Conservation (phyloP, 2,888 invertebrate genomes). For the Allacma fusca region DNA sequence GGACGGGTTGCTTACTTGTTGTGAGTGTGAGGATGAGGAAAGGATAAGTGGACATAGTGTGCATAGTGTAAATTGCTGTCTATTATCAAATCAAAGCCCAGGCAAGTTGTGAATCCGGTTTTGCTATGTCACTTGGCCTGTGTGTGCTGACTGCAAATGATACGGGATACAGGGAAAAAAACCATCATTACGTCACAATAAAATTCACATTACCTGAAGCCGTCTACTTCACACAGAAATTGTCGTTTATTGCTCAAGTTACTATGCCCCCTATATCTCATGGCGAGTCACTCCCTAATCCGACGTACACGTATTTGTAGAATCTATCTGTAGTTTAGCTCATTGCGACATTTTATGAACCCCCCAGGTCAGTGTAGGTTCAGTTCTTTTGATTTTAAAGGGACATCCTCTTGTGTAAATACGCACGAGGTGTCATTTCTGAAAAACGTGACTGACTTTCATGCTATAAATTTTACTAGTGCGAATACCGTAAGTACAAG, state of each 20-base stretch:
- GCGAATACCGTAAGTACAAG: too few relatives aligned
- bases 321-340: too few relatives aligned
- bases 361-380: too few relatives aligned
- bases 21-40: not conserved
- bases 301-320: too few relatives aligned
- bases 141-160: conserved; percentile 12
- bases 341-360: too few relatives aligned
- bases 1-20: not conserved
- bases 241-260: not conserved
- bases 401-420: too few relatives aligned
- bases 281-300: not conserved
- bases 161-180: conserved; percentile 7
- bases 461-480: too few relatives aligned
- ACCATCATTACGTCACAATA: not conserved
- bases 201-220: not conserved
- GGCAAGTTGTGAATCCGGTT: conserved; percentile 11
- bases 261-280: not conserved
- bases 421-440: too few relatives aligned
- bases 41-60: not conserved
- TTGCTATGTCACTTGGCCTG: not conserved
- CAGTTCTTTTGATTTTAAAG: too few relatives aligned
- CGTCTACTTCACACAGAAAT: not conserved
- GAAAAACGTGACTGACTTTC: too few relatives aligned
- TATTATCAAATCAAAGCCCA: not conserved
- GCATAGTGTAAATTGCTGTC: not conserved